Evolutionary conservation across 1,140 invertebrate genomes (phyloP).

Genomic region (Bombus waltoni): DNA sequence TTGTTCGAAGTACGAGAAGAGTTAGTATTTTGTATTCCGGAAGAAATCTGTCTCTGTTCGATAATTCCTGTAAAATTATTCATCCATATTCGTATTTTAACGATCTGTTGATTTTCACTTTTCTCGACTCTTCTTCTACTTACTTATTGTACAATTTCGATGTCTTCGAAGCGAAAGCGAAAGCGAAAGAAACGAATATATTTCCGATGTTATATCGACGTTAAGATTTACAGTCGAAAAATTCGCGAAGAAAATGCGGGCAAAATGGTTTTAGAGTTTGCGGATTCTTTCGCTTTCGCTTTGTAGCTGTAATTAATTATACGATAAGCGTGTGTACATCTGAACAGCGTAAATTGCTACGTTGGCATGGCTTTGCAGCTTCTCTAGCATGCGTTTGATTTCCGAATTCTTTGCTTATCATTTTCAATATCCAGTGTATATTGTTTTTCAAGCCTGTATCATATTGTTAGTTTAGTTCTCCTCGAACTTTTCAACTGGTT

Average conservation of each 20-base stretch:
- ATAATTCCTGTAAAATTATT: not conserved
- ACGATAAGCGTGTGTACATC: not conserved
- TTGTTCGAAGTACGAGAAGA: not conserved
- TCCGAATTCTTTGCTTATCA: not conserved
- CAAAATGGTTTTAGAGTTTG: not conserved
- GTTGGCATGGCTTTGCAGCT: slow-evolving; percentile 46
- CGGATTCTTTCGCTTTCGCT: not conserved
- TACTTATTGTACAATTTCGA: not conserved
- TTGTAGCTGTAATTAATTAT: not conserved
- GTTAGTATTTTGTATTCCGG: not conserved
- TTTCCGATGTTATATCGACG: not conserved
- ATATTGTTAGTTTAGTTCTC: not conserved
- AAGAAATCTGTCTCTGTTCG: not conserved
- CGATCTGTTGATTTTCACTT: not conserved
- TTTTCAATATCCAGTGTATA: not conserved
- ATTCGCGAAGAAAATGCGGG: accelerated
- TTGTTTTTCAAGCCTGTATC: not conserved
- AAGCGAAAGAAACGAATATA: not conserved
- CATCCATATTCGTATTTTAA: not conserved
- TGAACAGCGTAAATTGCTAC: slow-evolving; percentile 15
- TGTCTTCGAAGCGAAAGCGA: not conserved
- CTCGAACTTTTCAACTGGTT: slow-evolving; percentile 5
- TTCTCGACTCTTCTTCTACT: slow-evolving; percentile 3
- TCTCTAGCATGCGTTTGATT: slow-evolving; percentile 43
- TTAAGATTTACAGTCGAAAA: not conserved